Conservation (phyloP, 1,140 invertebrate species). For the Trissolcus basalis region DNA sequence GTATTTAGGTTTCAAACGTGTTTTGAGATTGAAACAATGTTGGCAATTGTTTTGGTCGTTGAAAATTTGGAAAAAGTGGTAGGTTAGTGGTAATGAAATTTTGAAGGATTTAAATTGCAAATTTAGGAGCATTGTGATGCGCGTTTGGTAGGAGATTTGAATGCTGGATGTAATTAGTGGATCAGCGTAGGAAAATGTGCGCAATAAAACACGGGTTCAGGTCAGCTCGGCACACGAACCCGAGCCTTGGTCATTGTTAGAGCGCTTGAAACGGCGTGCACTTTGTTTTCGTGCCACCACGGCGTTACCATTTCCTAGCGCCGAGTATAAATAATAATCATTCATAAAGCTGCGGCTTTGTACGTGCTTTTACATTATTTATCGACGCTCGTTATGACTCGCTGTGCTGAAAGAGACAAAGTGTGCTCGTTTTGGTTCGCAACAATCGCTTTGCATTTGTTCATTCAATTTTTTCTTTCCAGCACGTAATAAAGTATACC, state of each 20-base stretch:
- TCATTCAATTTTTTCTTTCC: too few species aligned
- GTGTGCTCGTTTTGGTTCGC: not conserved
- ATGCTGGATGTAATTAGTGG: constrained; percentile 26
- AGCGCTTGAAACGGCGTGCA: constrained; percentile 24
- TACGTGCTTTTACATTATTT: constrained; percentile 21
- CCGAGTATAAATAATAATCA: constrained; percentile 15
- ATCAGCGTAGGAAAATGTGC: constrained; percentile 1
- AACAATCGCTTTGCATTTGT: too few species aligned
- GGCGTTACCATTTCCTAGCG: constrained; percentile 11
- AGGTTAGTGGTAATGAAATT: too few species aligned
- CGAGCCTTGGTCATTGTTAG: constrained; percentile 48
- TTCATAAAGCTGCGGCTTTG: constrained; percentile 18
- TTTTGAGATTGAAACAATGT: too few species aligned
- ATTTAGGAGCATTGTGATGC: not conserved
- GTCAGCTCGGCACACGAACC: constrained; percentile 28
- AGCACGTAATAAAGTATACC: too few species aligned
- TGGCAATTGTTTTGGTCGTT: too few species aligned
- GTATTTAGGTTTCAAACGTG: too few species aligned
- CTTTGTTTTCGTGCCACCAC: constrained; percentile 41
- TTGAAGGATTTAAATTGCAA: not conserved
- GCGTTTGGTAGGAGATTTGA: constrained; percentile 27
- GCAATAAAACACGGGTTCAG: constrained; percentile 17
- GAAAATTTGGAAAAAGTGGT: too few species aligned
- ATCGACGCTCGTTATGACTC: not conserved
- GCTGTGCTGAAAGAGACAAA: not conserved